A percentile compares a stretch with the other conserved stretches of the same genome.
These are phyloP conservation scores for Eidolon dupreanum DNA, from an alignment of 2,797 vertebrate genomes.

Conservation along the genomic window DNA sequence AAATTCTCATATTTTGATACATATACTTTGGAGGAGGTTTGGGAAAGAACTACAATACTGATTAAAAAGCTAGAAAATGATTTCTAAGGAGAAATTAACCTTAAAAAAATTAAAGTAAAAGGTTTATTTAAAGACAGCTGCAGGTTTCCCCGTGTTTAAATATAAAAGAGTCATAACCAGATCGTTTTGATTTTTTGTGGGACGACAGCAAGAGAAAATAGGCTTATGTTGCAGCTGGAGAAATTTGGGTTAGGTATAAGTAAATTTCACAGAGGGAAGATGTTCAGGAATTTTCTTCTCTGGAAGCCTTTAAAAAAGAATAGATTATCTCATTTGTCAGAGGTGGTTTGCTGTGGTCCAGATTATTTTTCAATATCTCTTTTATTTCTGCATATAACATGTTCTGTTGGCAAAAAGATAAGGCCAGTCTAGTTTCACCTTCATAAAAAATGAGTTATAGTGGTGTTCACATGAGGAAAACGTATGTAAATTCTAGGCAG, in stretches of 20 bases:
- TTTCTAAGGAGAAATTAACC: constrained; percentile 5
- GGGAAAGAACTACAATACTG: not conserved
- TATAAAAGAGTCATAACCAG: constrained; percentile 2
- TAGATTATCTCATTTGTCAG: constrained; percentile 61
- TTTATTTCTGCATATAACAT: constrained; percentile 17
- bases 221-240: constrained; percentile 39
- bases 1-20: constrained; percentile 19
- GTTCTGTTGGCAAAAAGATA: constrained; percentile 54
- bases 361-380: constrained; percentile 46
- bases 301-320: constrained; percentile 51
- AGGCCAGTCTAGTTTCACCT: constrained; percentile 30
- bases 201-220: constrained; percentile 42
- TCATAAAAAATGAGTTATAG: constrained; percentile 17
- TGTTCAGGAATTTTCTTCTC: constrained; percentile 55
- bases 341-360: constrained; percentile 43
- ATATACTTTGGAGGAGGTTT: constrained; percentile 40
- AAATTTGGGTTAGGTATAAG: constrained; percentile 53
- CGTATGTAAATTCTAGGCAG: constrained; percentile 20
- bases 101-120: constrained; percentile 8
- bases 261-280: constrained; percentile 30
- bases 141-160: constrained; percentile 30
- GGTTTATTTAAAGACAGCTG: constrained; percentile 20
- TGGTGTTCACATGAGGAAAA: constrained; percentile 51
- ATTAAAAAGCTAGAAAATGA: constrained; percentile 35
- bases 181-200: constrained; percentile 49